Evolutionary conservation across 2,113 vertebrate species (phyloP).

Genomic region (Atherinomorus stipes): DNA sequence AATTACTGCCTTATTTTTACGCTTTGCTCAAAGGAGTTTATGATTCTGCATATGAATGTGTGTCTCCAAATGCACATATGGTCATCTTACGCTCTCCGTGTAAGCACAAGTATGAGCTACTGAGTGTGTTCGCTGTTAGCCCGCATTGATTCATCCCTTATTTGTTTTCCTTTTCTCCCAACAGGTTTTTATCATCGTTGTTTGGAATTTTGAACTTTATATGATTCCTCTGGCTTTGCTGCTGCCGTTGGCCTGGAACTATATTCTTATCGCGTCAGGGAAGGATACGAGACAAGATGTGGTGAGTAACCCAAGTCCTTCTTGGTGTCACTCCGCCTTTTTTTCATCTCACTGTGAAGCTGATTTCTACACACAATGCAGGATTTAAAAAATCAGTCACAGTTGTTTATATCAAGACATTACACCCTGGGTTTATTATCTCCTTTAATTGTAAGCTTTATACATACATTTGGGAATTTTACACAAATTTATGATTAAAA

Average conservation of each 20-base stretch:
- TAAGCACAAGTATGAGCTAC: constrained; percentile 18
- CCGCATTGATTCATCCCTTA: constrained; percentile 15
- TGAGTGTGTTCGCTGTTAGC: constrained; percentile 22
- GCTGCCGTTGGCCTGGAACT: constrained; percentile 94
- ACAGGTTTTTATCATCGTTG: constrained; percentile 93
- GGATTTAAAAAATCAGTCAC: constrained; percentile 9
- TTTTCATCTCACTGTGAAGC: constrained; percentile 45
- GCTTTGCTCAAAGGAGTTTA: constrained; percentile 45
- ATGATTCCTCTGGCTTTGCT: constrained; percentile 94
- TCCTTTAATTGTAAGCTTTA: constrained; percentile 12
- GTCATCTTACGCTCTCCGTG: constrained; percentile 40
- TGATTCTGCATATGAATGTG: constrained; percentile 67
- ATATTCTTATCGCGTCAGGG: constrained; percentile 92
- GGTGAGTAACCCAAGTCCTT: constrained; percentile 83
- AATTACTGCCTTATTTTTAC: constrained; percentile 26
- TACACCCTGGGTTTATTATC: background rate
- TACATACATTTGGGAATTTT: background rate
- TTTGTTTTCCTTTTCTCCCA: constrained; percentile 52
- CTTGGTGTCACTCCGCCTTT: constrained; percentile 51
- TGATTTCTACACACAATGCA: constrained; percentile 17
- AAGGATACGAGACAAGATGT: constrained; percentile 94
- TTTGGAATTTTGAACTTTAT: constrained; percentile 99
- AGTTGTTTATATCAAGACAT: constrained; percentile 22
- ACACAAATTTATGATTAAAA: constrained; percentile 1
- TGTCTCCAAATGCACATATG: constrained; percentile 46